A percentile compares a stretch with the other conserved stretches of the same genome.
phyloP scores from a whole-genome alignment of 2,888 invertebrate species.

The Dicyrtomina minuta region DNA sequence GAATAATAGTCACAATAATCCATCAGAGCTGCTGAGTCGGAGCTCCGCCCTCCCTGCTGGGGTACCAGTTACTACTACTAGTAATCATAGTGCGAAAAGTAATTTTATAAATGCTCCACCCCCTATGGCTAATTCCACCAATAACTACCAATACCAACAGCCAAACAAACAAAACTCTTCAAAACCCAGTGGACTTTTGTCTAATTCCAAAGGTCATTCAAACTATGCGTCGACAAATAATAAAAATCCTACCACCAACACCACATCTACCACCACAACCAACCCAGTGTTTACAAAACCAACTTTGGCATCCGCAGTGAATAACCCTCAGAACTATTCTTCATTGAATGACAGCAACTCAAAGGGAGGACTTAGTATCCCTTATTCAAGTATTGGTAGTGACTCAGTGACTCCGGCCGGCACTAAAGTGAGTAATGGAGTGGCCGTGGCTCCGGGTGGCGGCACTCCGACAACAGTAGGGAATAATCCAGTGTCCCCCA shows the following conservation, averaged over 20 bases:
- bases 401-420: too few relatives aligned
- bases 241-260: too few relatives aligned
- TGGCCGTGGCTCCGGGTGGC: background rate
- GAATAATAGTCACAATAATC: background rate
- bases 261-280: too few relatives aligned
- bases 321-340: background rate
- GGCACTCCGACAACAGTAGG: too few relatives aligned
- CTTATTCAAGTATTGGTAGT: conserved; percentile 38
- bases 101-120: background rate
- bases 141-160: conserved; percentile 29
- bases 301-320: background rate
- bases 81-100: too few relatives aligned
- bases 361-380: conserved; percentile 31
- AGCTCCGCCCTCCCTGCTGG: too few relatives aligned
- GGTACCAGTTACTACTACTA: too few relatives aligned
- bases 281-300: background rate
- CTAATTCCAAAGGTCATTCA: too few relatives aligned
- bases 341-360: too few relatives aligned
- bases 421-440: conserved; percentile 36
- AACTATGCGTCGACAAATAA: too few relatives aligned
- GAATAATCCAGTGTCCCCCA: background rate
- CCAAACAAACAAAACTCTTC: conserved; percentile 20
- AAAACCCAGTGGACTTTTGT: too few relatives aligned
- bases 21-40: too few relatives aligned
- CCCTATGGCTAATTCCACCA: conserved; percentile 12